phyloP scores from a whole-genome alignment of 2,888 invertebrate species.

The Metalampra italica region DNA sequence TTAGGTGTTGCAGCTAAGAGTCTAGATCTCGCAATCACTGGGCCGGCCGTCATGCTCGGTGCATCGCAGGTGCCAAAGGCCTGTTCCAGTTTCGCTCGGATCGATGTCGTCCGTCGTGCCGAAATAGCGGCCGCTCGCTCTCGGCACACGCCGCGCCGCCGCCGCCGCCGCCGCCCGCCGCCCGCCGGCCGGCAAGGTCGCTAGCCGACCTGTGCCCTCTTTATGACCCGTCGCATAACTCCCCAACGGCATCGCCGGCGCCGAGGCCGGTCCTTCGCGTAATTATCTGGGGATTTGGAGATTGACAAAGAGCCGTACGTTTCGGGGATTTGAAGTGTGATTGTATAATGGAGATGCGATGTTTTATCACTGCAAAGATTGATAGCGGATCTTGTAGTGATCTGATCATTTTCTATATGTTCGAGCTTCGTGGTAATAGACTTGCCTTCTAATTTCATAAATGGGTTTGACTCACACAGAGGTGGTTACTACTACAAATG shows the following conservation, averaged over 20 bases:
- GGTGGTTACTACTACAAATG: no score
- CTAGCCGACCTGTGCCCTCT: conserved; percentile 53
- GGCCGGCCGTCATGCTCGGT: conserved; percentile 26
- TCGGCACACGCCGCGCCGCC: conserved; percentile 9
- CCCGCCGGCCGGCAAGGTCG: conserved; percentile 59
- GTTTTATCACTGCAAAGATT: background rate
- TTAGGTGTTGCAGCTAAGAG: background rate
- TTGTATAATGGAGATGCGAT: no score
- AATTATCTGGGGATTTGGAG: conserved; percentile 19
- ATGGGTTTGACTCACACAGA: no score
- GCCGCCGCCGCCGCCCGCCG: no score
- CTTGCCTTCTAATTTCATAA: no score
- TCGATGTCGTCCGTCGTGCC: conserved; percentile 49
- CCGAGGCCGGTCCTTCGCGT: conserved; percentile 27
- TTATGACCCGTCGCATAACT: conserved; percentile 39
- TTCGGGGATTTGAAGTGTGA: background rate
- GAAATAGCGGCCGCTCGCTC: conserved; percentile 48
- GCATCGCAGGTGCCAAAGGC: conserved; percentile 63
- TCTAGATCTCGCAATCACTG: background rate
- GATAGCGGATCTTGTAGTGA: no score
- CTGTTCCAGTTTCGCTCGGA: conserved; percentile 58
- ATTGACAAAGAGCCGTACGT: background rate
- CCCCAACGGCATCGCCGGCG: conserved; percentile 27
- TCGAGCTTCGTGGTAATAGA: no score
- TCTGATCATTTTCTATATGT: no score